phyloP scores from a whole-genome alignment of 2,888 invertebrate species.

The Ditula angustiorana region DNA sequence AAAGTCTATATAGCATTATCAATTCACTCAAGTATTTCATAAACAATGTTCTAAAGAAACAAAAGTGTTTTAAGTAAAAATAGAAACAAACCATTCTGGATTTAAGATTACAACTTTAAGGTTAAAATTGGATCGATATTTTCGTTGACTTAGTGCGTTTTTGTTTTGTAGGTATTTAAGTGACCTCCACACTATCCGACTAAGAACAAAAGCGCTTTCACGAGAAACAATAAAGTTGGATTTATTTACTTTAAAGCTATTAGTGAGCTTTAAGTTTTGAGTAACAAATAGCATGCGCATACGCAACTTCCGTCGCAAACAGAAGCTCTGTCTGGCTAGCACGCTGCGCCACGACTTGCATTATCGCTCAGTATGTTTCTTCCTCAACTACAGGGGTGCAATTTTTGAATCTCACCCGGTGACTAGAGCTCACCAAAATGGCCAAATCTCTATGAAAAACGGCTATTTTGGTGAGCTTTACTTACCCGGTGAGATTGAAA shows the following conservation, averaged over 20 bases:
- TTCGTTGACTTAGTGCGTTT: neutral
- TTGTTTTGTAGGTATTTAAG: neutral
- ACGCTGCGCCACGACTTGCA: no score
- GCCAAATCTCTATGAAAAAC: no score
- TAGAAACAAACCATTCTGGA: no score
- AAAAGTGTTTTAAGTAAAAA: neutral
- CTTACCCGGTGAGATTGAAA: no score
- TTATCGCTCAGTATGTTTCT: no score
- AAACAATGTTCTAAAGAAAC: slow-evolving; percentile 10
- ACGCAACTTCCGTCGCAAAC: no score
- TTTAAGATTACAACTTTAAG: neutral
- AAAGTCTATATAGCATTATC: neutral
- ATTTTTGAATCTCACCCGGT: no score
- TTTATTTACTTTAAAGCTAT: slow-evolving; percentile 43
- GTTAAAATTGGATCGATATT: neutral
- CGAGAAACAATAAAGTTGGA: slow-evolving; percentile 35
- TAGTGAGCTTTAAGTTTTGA: slow-evolving; percentile 17
- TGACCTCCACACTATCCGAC: slow-evolving; percentile 13
- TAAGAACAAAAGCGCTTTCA: slow-evolving; percentile 29
- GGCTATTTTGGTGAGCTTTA: no score
- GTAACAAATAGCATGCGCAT: no score
- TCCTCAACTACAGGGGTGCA: no score
- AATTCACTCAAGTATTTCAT: slow-evolving; percentile 13
- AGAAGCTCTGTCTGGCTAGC: no score
- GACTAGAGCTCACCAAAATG: no score